Conservation (phyloP, 2,113 vertebrate species). For the Plotosus lineatus region DNA sequence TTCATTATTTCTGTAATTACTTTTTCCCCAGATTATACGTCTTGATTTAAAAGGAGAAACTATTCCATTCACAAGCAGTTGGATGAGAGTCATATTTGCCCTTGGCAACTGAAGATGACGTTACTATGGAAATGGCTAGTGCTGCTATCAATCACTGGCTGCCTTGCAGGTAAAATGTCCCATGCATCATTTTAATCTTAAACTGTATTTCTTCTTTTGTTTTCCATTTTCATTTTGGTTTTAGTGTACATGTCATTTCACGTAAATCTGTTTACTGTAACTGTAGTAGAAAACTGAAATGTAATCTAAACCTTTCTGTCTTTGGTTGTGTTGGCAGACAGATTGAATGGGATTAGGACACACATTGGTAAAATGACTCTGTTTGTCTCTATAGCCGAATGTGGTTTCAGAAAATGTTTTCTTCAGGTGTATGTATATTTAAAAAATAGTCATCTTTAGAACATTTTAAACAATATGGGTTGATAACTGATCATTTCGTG, state of each 20-base stretch:
- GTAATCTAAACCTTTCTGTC: slow-evolving; percentile 5
- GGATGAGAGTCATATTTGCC: slow-evolving; percentile 75
- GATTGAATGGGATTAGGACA: not conserved
- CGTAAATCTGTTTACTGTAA: slow-evolving; percentile 3
- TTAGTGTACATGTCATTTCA: not conserved
- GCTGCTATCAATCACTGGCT: slow-evolving; percentile 85
- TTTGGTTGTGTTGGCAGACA: not conserved
- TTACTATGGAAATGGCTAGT: slow-evolving; percentile 91
- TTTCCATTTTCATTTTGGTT: slow-evolving; percentile 21
- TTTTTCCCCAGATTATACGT: slow-evolving; percentile 82
- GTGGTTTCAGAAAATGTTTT: not conserved
- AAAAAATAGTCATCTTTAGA: not conserved
- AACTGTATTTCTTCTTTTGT: slow-evolving; percentile 8
- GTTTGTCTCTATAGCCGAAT: not conserved
- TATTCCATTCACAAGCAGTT: slow-evolving; percentile 71
- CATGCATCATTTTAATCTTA: slow-evolving; percentile 60
- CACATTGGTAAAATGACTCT: not conserved
- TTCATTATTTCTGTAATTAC: slow-evolving; percentile 76
- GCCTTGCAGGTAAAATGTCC: slow-evolving; percentile 87
- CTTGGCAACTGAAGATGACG: slow-evolving; percentile 84
- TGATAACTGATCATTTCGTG: not conserved
- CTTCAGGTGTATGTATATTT: not conserved
- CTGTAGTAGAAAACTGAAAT: not conserved
- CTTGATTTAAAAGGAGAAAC: slow-evolving; percentile 72
- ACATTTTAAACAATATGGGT: not conserved